Evolutionary conservation across 1,140 invertebrate species (phyloP), one percentile per base, ranked within the genome.

Genomic region (Neodiprion lecontei): DNA sequence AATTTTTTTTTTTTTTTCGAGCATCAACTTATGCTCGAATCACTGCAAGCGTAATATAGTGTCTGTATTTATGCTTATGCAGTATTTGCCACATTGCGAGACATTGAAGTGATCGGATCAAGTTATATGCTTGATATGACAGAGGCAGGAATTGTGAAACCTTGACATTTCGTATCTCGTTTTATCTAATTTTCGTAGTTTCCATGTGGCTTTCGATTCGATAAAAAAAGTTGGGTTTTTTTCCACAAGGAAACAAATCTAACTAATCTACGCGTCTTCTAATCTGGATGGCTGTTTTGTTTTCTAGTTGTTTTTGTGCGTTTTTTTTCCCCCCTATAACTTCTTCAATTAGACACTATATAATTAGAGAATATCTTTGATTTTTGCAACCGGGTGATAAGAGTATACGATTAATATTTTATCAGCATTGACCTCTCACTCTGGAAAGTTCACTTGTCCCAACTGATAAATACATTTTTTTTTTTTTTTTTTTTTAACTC

Each of bases 351-450:
- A 40, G 28, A 40, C 2, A 40, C 28, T 40, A 5, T 40, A 5
- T 40, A 40, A 40, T 5, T 1, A 40, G 28, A 40, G 28, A 40
- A 40, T 40, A 40, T 40, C 28, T 40, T 40, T 40, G 28, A 40
- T 40, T 40, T 40, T 40, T 1, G 2, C 1, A 40, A 2, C 28
- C 28, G 1, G 28, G 28, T 1, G 28, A 40, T 40, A 40, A 40
- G 28, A 40, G 28, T 40, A 3, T 40, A 78, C 74, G 83, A 86
- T 85, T 85, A 86, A 78, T 74, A 72, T 78, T 81, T 87, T 87
- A 87, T 87, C 84, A 81, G 74, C 48, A 21, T 50, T 79, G 84
- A 87, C 85, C 85, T 79, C 80, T 79, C 78, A 74, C 75, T 40
- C 72, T 40, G 5, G 28, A 74, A 79, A 77, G 83, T 85, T 85